phyloP scores from a whole-genome alignment of 2,888 invertebrate species.

The Papilio gigon region DNA sequence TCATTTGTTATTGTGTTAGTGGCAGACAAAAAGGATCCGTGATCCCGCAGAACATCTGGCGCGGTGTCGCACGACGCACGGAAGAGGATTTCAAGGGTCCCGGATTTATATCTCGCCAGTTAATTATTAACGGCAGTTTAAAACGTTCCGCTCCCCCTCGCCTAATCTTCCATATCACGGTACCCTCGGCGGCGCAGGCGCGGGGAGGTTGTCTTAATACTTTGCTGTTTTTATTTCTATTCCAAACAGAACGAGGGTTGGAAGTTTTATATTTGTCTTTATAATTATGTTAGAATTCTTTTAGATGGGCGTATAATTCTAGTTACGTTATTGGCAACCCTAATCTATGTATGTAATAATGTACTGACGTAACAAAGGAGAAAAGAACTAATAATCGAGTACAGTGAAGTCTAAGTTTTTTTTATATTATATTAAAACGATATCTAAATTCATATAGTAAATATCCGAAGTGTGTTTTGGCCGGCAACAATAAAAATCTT shows the following conservation, averaged over 20 bases:
- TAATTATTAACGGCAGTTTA: constrained; percentile 52
- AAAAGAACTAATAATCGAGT: not conserved
- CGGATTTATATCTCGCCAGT: constrained; percentile 47
- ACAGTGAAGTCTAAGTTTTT: not conserved
- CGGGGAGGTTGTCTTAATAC: constrained; percentile 17
- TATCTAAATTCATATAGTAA: too few species aligned
- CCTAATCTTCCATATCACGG: constrained; percentile 26
- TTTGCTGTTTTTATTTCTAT: constrained; percentile 17
- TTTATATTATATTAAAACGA: too few species aligned
- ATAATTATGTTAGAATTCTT: not conserved
- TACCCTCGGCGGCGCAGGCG: constrained; percentile 5
- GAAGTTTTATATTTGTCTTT: not conserved
- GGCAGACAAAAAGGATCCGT: constrained; percentile 10
- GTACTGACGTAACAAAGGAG: not conserved
- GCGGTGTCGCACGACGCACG: constrained; percentile 3
- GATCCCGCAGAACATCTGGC: constrained; percentile 22
- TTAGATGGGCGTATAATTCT: not conserved
- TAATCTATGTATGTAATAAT: not conserved
- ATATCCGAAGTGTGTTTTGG: too few species aligned
- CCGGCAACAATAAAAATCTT: too few species aligned
- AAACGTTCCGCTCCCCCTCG: constrained; percentile 47
- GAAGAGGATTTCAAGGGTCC: constrained; percentile 48
- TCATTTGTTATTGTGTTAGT: constrained; percentile 15
- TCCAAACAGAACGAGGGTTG: constrained; percentile 16
- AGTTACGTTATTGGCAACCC: not conserved